Base-by-base conservation (phyloP, 2,888 invertebrate species). In the Cataglyphis altisquamis region DNA sequence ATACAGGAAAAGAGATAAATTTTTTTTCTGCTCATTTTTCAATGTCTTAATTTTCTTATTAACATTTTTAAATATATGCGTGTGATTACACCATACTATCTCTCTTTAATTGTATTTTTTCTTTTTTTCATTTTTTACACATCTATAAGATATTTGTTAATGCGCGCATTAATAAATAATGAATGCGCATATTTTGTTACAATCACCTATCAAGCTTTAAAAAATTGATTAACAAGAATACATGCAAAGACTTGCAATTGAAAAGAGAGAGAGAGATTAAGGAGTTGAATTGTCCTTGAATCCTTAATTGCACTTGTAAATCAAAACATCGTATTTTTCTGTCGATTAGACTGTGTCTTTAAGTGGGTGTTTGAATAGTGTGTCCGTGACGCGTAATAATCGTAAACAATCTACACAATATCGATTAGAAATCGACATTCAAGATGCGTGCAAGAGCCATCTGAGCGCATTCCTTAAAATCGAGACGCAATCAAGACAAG, bases 391-490 rank as follows among this genome's bases (percentile, higher is more conserved):
- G 66, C 39, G 75, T 72, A 70, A 75, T 29, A 10, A 55, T 73
- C 29, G 21, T 60, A 25, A 73, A 21, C 25, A n/a, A 18, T n/a
- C 57, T 67, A 73, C 80, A 15, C 62, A 9, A 73, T 73, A 12
- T 39, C 45, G 41, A 36, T 67, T 45, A 48, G 64, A 62, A 75
- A 84, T 88, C 82, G 62, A 63, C 80, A 89, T 87, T 84, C 87
- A 62, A 84, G 3, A 36, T 29, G 25, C 60, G 87, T 64, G 39
- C 29, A 41, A 29, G n/a, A 80, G 67, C 82, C 68, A 72, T 72
- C 48, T 67, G 70, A 60, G 18, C 57, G 39, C 66, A 86, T 73
- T 70, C 48, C 4, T 68, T 21, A 68, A 25, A n/a, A 78, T 80
- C 32, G 32, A 78, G 66, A 60, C 81, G 64, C 67, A 62, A 82